A percentile compares a stretch with the other conserved stretches of the same genome.
Evolutionary conservation across 1,140 invertebrate genomes (phyloP).

Genomic region (Bactericera cockerelli): DNA sequence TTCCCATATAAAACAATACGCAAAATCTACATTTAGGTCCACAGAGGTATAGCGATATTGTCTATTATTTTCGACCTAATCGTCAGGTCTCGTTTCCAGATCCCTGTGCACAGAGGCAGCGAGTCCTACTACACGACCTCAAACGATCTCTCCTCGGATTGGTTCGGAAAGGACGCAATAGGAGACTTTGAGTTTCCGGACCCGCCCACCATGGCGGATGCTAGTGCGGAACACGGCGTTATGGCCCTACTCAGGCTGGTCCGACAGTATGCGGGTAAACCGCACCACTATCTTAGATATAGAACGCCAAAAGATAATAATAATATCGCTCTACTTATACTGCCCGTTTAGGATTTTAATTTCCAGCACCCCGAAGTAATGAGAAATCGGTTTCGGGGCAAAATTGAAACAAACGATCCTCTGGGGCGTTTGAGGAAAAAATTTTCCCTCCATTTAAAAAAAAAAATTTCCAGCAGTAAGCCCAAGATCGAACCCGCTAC

Average conservation of each 20-base stretch:
- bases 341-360: background rate
- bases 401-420: background rate
- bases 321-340: too few relatives aligned
- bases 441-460: too few relatives aligned
- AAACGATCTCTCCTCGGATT: background rate
- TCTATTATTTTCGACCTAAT: too few relatives aligned
- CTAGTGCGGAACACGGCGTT: conserved; percentile 31
- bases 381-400: too few relatives aligned
- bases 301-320: background rate
- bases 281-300: conserved; percentile 12
- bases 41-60: too few relatives aligned
- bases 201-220: conserved; percentile 24
- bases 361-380: background rate
- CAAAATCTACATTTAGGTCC: too few relatives aligned
- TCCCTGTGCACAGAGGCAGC: background rate
- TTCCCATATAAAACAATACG: too few relatives aligned
- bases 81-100: too few relatives aligned
- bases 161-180: conserved; percentile 45
- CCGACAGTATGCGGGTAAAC: conserved; percentile 30
- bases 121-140: background rate
- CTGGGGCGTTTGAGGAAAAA: background rate
- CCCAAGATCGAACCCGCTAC: too few relatives aligned
- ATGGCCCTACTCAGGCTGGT: conserved; percentile 34
- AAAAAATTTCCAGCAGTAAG: too few relatives aligned
- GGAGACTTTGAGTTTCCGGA: conserved; percentile 35